Conservation (phyloP, 2,888 invertebrate species). For the Himalopsyche kuldschensis region DNA sequence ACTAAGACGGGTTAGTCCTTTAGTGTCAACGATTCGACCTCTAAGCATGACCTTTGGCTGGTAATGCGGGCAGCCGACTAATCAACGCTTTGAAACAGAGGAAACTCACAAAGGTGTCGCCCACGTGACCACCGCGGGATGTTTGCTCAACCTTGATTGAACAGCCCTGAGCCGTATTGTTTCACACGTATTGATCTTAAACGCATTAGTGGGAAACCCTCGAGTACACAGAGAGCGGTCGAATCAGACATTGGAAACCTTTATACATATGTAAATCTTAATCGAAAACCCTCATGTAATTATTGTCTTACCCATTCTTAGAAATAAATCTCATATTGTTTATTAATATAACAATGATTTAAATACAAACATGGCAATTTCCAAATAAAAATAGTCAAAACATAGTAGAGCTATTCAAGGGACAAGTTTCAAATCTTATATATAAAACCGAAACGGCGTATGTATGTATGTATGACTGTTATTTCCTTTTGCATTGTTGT, state of each 20-base stretch:
- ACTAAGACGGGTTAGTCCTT: neutral
- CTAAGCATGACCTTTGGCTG: neutral
- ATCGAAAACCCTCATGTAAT: too few species aligned
- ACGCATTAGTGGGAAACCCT: conserved; percentile 14
- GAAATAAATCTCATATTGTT: too few species aligned
- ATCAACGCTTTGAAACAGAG: neutral
- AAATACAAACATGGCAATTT: too few species aligned
- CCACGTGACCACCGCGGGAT: neutral
- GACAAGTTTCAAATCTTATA: too few species aligned
- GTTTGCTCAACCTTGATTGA: conserved; percentile 17
- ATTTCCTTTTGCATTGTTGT: too few species aligned
- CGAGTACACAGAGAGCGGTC: neutral
- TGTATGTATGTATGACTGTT: too few species aligned
- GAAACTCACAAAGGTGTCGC: neutral
- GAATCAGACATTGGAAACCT: neutral
- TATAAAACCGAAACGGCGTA: too few species aligned
- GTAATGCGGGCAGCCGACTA: neutral
- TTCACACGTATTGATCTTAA: conserved; percentile 18
- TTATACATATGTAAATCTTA: neutral
- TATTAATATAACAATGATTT: too few species aligned
- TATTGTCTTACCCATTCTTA: too few species aligned
- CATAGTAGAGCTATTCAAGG: too few species aligned
- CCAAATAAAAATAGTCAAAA: too few species aligned
- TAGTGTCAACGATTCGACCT: conserved; percentile 1
- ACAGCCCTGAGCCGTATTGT: conserved; percentile 7